These are phyloP conservation scores for Drosophila lacicola DNA, from an alignment of 2,888 invertebrate genomes.

Conservation along the genomic window DNA sequence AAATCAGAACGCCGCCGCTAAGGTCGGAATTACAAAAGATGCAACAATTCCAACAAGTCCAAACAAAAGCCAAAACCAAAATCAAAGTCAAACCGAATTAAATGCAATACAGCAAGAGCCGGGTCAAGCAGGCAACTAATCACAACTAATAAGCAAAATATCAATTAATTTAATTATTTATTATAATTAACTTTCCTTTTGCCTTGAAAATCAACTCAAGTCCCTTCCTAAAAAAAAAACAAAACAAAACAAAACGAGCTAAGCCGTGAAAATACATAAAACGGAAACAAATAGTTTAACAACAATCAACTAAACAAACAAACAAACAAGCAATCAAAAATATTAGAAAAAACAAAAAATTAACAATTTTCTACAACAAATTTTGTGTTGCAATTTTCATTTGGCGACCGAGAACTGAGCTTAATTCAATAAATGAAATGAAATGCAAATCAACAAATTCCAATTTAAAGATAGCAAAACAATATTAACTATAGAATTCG, in stretches of 20 bases:
- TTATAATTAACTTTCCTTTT: slow-evolving; percentile 1
- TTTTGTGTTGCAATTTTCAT: slow-evolving; percentile 22
- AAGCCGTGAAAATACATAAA: slow-evolving; percentile 21
- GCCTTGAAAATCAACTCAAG: not conserved
- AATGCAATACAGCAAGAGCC: slow-evolving; percentile 21
- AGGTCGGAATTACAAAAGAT: slow-evolving; percentile 79
- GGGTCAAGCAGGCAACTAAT: not conserved
- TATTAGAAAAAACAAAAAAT: not conserved
- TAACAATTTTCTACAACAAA: slow-evolving; percentile 1
- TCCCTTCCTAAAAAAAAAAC: not conserved
- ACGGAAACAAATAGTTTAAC: not conserved
- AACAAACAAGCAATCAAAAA: slow-evolving; percentile 1
- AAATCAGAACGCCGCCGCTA: slow-evolving; percentile 80
- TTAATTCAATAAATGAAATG: slow-evolving; percentile 26
- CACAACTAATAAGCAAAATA: slow-evolving; percentile 6
- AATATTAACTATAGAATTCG: not conserved
- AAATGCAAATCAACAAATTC: not conserved
- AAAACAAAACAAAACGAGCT: slow-evolving; percentile 4
- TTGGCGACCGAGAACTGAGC: slow-evolving; percentile 55
- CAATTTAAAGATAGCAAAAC: not conserved
- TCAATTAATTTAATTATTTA: slow-evolving; percentile 4
- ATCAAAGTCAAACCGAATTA: slow-evolving; percentile 32
- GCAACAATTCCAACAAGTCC: slow-evolving; percentile 62
- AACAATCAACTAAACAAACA: not conserved
- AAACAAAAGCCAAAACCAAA: slow-evolving; percentile 32